These are phyloP conservation scores for Cotesia congregata DNA, from an alignment of 2,888 invertebrate species.

Conservation along the genomic window DNA sequence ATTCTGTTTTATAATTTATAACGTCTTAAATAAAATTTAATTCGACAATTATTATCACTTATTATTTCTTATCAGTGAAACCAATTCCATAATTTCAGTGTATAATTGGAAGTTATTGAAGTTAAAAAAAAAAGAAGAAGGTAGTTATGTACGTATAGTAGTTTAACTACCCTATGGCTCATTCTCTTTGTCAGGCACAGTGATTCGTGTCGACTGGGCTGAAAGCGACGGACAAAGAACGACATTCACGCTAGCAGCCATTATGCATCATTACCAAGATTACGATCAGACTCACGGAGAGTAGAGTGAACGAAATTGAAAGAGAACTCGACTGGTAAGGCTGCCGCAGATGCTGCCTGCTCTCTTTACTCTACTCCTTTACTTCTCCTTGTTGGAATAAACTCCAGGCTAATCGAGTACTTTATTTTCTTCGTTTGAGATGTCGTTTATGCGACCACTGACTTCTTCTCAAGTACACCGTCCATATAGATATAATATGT, in stretches of 20 bases:
- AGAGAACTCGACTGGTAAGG: constrained; percentile 40
- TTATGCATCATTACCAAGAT: constrained; percentile 71
- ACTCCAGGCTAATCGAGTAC: constrained; percentile 38
- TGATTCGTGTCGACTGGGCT: constrained; percentile 44
- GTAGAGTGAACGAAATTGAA: constrained; percentile 47
- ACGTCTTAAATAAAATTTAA: not conserved
- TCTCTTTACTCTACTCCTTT: not conserved
- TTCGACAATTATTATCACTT: not conserved
- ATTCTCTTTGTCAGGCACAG: constrained; percentile 36
- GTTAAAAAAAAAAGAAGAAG: constrained; percentile 26
- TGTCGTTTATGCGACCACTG: constrained; percentile 24
- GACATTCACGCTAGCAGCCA: constrained; percentile 69
- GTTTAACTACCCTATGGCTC: constrained; percentile 21
- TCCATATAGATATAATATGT: constrained; percentile 21
- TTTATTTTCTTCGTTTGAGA: constrained; percentile 35
- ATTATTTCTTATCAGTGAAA: not conserved
- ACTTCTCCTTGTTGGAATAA: constrained; percentile 22
- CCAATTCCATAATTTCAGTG: not conserved
- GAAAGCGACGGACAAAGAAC: constrained; percentile 63
- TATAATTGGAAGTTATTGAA: constrained; percentile 9
- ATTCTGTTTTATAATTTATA: not conserved
- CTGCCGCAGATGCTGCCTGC: constrained; percentile 37
- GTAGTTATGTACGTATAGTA: constrained; percentile 32
- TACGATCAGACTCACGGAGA: constrained; percentile 65
- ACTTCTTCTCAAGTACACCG: constrained; percentile 20